These are phyloP conservation scores for Illadopsis cleaveri DNA, from an alignment of 2,113 vertebrate species.

Conservation along the genomic window DNA sequence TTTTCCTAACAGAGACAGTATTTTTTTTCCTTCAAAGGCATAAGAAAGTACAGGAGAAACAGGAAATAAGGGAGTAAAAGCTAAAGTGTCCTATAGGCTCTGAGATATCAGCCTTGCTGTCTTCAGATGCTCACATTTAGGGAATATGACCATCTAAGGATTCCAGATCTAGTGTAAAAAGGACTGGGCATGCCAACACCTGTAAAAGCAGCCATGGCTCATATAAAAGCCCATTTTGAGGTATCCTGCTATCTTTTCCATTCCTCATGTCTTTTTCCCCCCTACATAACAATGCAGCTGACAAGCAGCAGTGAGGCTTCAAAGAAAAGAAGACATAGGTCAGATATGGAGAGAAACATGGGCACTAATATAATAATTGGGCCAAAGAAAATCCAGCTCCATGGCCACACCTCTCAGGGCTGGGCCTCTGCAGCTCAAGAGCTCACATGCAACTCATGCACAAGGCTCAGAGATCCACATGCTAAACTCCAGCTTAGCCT, in stretches of 20 bases:
- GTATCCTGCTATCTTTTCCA: background rate
- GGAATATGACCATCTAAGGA: background rate
- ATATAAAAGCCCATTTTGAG: background rate
- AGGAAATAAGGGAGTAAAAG: background rate
- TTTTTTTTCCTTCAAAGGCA: background rate
- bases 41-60: background rate
- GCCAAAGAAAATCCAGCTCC: background rate
- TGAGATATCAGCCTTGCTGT: background rate
- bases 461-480: conserved; percentile 27
- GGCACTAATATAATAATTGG: background rate
- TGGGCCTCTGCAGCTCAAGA: background rate
- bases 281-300: background rate
- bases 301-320: background rate
- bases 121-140: background rate
- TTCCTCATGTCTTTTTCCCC: background rate
- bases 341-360: background rate
- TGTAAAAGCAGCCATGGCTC: background rate
- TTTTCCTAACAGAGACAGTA: background rate
- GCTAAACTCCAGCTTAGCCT: conserved; percentile 11
- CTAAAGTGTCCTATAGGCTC: background rate
- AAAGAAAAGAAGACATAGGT: background rate
- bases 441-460: conserved; percentile 56
- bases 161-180: background rate
- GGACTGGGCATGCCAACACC: background rate
- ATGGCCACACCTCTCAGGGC: background rate